Evolutionary conservation across 2,797 vertebrate genomes (phyloP).

Genomic region (Mustela erminea): DNA sequence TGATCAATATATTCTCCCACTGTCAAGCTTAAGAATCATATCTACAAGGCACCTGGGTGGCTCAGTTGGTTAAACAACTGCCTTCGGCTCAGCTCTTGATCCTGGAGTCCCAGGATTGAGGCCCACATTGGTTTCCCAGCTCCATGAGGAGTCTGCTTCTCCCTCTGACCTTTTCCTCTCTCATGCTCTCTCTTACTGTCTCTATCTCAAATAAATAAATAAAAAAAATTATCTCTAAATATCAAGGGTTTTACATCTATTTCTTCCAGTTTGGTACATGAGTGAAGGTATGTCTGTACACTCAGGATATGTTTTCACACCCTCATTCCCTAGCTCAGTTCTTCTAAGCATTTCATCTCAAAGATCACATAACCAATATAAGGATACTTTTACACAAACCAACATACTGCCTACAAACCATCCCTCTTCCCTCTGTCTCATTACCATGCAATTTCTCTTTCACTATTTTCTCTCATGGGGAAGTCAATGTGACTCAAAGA

Average conservation of each 20-base stretch:
- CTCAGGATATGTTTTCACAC: background rate
- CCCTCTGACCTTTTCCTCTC: too few relatives aligned
- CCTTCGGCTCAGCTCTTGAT: too few relatives aligned
- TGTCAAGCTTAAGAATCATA: background rate
- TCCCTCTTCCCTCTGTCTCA: background rate
- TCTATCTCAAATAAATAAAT: too few relatives aligned
- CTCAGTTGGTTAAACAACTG: too few relatives aligned
- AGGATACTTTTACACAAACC: background rate
- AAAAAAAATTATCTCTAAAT: background rate
- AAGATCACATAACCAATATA: background rate
- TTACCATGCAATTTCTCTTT: background rate
- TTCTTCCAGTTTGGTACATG: background rate
- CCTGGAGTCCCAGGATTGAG: too few relatives aligned
- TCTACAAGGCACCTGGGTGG: background rate
- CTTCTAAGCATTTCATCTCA: background rate
- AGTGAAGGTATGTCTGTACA: background rate
- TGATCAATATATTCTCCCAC: background rate
- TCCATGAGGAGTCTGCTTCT: too few relatives aligned
- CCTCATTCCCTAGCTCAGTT: background rate
- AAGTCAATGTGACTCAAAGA: slow-evolving; percentile 30
- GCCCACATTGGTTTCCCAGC: too few relatives aligned
- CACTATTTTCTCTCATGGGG: slow-evolving; percentile 17
- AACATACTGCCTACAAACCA: background rate
- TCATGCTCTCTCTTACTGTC: too few relatives aligned
- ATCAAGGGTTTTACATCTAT: background rate